phyloP scores from a whole-genome alignment of 2,113 vertebrate genomes.

The Cryptotis parvus region DNA sequence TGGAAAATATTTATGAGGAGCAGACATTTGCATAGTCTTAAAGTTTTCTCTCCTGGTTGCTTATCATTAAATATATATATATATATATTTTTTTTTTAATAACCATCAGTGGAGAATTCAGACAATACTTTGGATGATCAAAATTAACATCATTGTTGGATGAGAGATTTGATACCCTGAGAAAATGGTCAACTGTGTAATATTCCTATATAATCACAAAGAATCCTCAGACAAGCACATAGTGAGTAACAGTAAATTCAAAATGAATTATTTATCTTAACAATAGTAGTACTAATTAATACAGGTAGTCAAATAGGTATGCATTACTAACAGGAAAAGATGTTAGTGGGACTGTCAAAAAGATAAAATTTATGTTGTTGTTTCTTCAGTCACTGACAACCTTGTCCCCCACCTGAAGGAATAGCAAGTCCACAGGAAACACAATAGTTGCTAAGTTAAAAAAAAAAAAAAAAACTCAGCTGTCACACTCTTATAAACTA shows the following conservation, averaged over 20 bases:
- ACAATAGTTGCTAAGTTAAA: neutral
- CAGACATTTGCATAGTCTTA: neutral
- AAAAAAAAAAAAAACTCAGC: neutral
- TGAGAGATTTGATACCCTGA: neutral
- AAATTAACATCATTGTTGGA: constrained; percentile 8
- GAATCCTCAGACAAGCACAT: neutral
- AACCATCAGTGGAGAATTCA: neutral
- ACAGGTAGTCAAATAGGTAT: neutral
- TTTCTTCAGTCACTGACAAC: constrained; percentile 38
- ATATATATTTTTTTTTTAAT: no score
- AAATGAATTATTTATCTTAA: neutral
- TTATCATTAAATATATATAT: no score
- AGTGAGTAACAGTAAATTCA: neutral
- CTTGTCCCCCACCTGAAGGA: neutral
- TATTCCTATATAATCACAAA: neutral
- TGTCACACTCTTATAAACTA: neutral
- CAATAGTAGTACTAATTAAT: neutral
- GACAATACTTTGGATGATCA: neutral
- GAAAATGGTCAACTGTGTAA: neutral
- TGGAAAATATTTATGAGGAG: neutral
- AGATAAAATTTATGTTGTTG: neutral
- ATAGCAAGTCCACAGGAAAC: neutral
- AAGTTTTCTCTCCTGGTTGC: neutral
- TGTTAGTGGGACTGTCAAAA: neutral
- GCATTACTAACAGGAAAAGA: neutral